Conservation (phyloP, 2,888 invertebrate species). For the Ochropleura plecta region DNA sequence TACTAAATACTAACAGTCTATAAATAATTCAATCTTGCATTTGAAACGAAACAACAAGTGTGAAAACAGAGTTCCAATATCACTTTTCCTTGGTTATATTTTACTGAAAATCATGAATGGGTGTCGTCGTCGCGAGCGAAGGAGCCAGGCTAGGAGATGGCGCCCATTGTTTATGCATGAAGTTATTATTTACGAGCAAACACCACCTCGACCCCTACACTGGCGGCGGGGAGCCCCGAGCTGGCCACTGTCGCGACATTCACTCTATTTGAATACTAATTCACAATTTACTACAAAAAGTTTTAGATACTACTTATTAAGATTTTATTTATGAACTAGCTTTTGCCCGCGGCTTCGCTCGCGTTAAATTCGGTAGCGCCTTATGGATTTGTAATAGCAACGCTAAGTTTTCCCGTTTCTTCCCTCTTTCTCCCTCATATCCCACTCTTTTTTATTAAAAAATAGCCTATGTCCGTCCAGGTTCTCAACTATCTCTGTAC, state of each 20-base stretch:
- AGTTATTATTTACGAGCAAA: conserved; percentile 84
- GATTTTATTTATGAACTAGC: neutral
- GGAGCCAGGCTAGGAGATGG: conserved; percentile 74
- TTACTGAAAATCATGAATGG: conserved; percentile 76
- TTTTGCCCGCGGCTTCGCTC: too few relatives aligned
- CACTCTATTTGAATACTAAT: conserved; percentile 43
- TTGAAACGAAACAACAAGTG: conserved; percentile 47
- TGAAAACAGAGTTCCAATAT: conserved; percentile 58
- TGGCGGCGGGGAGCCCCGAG: conserved; percentile 26
- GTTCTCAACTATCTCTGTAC: too few relatives aligned
- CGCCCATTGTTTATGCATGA: conserved; percentile 86
- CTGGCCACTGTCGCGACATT: conserved; percentile 44
- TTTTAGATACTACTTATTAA: conserved; percentile 4
- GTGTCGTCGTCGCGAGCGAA: conserved; percentile 71
- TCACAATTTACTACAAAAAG: conserved; percentile 24
- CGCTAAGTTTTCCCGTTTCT: too few relatives aligned
- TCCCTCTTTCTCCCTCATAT: too few relatives aligned
- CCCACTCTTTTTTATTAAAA: too few relatives aligned
- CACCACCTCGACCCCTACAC: conserved; percentile 63
- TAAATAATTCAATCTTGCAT: conserved; percentile 21
- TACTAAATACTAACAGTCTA: conserved; percentile 8
- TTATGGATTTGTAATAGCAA: too few relatives aligned
- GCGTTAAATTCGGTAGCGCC: too few relatives aligned
- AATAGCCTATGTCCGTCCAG: too few relatives aligned
- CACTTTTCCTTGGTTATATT: conserved; percentile 70